Percentiles rank a stretch among this genome's conserved stretches.
phyloP scores from a whole-genome alignment of 2,113 vertebrate genomes.

The Menura novaehollandiae region DNA sequence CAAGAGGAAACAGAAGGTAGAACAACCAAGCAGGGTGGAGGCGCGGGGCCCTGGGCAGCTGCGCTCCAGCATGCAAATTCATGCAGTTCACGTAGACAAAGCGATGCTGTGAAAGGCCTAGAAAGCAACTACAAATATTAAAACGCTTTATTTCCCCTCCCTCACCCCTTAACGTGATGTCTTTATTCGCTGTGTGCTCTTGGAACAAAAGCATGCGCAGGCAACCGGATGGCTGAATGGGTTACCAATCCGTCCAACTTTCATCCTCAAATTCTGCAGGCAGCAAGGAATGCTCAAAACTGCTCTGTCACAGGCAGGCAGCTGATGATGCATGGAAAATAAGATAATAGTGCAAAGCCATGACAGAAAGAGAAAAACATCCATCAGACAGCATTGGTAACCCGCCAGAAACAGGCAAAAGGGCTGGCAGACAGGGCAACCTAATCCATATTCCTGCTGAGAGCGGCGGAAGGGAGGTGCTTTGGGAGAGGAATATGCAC shows the following conservation, averaged over 20 bases:
- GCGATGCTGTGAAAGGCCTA: not conserved
- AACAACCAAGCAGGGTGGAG: not conserved
- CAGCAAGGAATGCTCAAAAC: constrained; percentile 38
- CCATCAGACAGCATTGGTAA: not conserved
- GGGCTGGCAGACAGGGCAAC: not conserved
- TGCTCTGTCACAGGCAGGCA: constrained; percentile 47
- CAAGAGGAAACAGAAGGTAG: constrained; percentile 57
- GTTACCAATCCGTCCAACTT: not conserved
- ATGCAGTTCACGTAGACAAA: constrained; percentile 1
- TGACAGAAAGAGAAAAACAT: constrained; percentile 19
- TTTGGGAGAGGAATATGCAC: not conserved
- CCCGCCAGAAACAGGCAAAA: not conserved
- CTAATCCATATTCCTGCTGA: not conserved
- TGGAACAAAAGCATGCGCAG: not conserved
- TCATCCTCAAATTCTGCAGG: constrained; percentile 3
- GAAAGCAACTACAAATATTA: constrained; percentile 17
- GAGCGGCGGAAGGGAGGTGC: not conserved
- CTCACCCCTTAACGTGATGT: not conserved
- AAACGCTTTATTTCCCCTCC: not conserved
- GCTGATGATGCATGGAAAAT: constrained; percentile 38
- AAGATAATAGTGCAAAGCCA: constrained; percentile 38
- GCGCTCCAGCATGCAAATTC: constrained; percentile 1
- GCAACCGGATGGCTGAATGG: not conserved
- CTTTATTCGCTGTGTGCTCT: not conserved
- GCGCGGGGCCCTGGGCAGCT: not conserved